phyloP scores from a whole-genome alignment of 2,113 vertebrate genomes.

The Copsychus sechellarum region DNA sequence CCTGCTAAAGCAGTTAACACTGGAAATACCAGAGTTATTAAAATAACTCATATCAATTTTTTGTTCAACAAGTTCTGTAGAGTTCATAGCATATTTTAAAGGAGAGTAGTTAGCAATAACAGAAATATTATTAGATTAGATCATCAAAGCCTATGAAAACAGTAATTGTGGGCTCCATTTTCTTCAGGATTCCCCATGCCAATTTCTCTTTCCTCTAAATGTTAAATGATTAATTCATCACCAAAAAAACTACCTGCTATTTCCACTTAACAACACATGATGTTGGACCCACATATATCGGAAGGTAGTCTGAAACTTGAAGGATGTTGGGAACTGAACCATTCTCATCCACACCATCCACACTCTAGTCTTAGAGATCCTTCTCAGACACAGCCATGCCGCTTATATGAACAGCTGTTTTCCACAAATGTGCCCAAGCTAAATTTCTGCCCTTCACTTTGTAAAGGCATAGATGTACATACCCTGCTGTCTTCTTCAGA shows the following conservation, averaged over 20 bases:
- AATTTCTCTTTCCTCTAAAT: background rate
- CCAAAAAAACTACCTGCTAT: background rate
- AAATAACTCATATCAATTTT: rapidly evolving
- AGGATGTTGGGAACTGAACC: background rate
- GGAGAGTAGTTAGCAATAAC: background rate
- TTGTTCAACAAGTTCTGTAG: background rate
- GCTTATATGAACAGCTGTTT: background rate
- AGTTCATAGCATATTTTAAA: background rate
- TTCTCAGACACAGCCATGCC: background rate
- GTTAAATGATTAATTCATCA: background rate
- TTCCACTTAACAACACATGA: background rate
- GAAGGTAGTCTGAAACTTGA: background rate
- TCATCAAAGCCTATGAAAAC: background rate
- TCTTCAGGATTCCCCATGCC: background rate
- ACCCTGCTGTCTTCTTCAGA: background rate
- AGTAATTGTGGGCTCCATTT: background rate
- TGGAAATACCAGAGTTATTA: background rate
- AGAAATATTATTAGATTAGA: background rate
- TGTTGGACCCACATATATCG: background rate
- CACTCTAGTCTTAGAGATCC: background rate
- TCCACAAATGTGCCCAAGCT: background rate
- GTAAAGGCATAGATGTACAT: background rate
- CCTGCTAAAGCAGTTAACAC: background rate
- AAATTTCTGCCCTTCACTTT: background rate
- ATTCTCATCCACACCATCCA: background rate